These are phyloP conservation scores for Arctopsyche grandis DNA, from an alignment of 1,140 invertebrate species.

Conservation along the genomic window DNA sequence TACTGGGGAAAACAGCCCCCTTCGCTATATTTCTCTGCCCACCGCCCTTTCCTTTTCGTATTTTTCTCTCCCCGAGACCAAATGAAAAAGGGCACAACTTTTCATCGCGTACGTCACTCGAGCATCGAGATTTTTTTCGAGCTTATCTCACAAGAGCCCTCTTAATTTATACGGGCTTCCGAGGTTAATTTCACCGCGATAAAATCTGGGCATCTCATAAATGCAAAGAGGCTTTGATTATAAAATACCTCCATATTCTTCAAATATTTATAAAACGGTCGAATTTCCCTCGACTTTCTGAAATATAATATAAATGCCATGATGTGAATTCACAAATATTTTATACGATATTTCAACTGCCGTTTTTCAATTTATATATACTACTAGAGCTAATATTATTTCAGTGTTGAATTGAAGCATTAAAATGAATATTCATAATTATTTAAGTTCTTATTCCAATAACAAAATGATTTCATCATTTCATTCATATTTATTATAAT, in stretches of 20 bases:
- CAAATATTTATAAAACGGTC: background rate
- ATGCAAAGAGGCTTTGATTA: slow-evolving; percentile 12
- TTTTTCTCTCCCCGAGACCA: background rate
- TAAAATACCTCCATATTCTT: background rate
- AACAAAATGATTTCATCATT: too few relatives aligned
- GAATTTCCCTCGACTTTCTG: too few relatives aligned
- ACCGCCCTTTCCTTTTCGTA: background rate
- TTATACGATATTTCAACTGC: too few relatives aligned
- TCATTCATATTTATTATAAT: too few relatives aligned
- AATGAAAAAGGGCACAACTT: slow-evolving; percentile 1
- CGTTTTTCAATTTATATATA: too few relatives aligned
- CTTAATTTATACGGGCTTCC: slow-evolving; percentile 7
- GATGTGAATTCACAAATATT: too few relatives aligned
- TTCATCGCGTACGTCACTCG: slow-evolving; percentile 26
- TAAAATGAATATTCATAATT: too few relatives aligned
- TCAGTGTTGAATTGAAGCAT: too few relatives aligned
- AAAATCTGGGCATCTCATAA: slow-evolving; percentile 6
- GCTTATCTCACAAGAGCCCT: slow-evolving; percentile 3
- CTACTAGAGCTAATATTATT: too few relatives aligned
- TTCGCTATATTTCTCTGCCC: background rate
- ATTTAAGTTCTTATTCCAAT: too few relatives aligned
- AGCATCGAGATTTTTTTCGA: slow-evolving; percentile 24
- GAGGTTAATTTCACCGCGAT: background rate
- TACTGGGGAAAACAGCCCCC: background rate
- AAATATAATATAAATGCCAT: too few relatives aligned